Percentiles rank a stretch among this genome's conserved stretches.
Evolutionary conservation across 53 echinoderm and acorn worm genomes (phyloP).

Genomic region (Arbacia lixula): DNA sequence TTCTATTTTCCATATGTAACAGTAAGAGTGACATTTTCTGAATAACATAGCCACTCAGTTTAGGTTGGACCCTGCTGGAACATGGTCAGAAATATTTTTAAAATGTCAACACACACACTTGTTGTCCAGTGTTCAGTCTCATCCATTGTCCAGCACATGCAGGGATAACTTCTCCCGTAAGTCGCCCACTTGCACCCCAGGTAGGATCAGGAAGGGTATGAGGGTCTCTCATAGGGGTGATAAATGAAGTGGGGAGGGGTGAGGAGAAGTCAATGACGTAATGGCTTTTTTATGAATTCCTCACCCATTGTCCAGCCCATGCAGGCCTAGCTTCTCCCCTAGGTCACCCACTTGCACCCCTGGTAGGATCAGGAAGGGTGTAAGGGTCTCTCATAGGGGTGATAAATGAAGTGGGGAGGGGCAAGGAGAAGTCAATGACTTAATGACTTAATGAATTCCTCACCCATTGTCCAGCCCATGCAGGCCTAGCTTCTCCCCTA

Average conservation of each 20-base stretch:
- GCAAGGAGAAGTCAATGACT: no score
- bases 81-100: no score
- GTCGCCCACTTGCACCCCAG: slow-evolving; percentile 82
- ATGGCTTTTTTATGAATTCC: no score
- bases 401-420: slow-evolving; percentile 54
- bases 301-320: slow-evolving; percentile 80
- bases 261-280: no score
- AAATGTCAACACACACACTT: no score
- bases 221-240: slow-evolving; percentile 69
- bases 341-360: slow-evolving; percentile 87
- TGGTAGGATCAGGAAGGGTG: slow-evolving; percentile 67
- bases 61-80: no score
- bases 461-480: slow-evolving; percentile 70
- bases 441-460: no score
- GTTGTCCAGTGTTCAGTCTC: no score
- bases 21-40: no score
- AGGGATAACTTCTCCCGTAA: slow-evolving; percentile 86
- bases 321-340: slow-evolving; percentile 87
- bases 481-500: slow-evolving; percentile 39
- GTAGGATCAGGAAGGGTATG: slow-evolving; percentile 66
- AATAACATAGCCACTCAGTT: no score
- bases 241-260: no score
- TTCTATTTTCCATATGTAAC: no score
- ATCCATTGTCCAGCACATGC: slow-evolving; percentile 81
- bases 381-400: slow-evolving; percentile 69